Conservation (phyloP, 2,113 vertebrate genomes). For the Phrynosoma platyrhinos region DNA sequence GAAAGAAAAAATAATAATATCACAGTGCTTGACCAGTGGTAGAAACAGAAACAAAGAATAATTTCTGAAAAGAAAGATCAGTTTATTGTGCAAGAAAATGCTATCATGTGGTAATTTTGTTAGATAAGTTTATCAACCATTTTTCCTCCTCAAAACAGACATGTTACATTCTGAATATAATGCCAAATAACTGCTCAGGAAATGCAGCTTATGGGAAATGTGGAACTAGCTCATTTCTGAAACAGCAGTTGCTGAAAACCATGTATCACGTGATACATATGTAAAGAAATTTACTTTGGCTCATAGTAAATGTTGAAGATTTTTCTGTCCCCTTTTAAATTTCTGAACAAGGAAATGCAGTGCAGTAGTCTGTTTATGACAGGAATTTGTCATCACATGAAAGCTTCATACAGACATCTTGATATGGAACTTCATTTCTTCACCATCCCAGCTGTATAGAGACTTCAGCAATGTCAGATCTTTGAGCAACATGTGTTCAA, state of each 20-base stretch:
- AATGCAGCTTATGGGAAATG: too few relatives aligned
- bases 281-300: not conserved
- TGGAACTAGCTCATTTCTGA: too few relatives aligned
- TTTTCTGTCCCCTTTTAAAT: not conserved
- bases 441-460: not conserved
- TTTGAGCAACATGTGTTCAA: not conserved
- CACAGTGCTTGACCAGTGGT: not conserved
- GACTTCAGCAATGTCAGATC: not conserved
- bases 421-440: not conserved
- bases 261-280: not conserved
- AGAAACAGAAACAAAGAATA: not conserved
- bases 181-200: too few relatives aligned
- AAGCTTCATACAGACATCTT: not conserved
- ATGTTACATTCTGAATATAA: too few relatives aligned
- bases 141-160: too few relatives aligned
- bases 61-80: not conserved
- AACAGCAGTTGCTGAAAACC: not conserved
- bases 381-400: not conserved
- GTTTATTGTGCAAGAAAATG: not conserved
- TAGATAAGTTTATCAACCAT: not conserved
- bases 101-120: not conserved
- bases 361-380: not conserved
- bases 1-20: constrained; percentile 13
- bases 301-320: not conserved
- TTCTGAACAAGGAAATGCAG: not conserved